Evolutionary conservation across 2,797 vertebrate species (phyloP).

Genomic region (Melanotaenia pygmaea): DNA sequence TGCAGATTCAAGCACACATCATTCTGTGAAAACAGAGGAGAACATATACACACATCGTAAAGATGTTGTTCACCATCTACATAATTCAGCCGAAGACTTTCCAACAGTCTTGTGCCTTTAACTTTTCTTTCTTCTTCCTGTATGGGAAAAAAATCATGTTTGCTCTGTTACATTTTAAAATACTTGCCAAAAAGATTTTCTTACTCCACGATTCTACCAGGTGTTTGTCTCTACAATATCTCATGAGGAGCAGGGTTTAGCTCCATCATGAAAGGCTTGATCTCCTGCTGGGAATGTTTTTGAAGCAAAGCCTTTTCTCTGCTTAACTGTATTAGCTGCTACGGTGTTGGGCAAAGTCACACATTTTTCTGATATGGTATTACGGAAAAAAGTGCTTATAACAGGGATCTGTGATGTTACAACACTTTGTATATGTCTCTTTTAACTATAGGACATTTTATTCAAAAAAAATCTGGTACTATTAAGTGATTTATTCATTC

Average conservation of each 20-base stretch:
- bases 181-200: not conserved
- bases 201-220: not conserved
- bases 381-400: too few relatives aligned
- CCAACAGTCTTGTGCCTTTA: not conserved
- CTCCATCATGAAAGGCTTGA: not conserved
- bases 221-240: not conserved
- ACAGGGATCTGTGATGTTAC: too few relatives aligned
- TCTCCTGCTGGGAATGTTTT: not conserved
- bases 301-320: not conserved
- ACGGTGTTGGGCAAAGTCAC: too few relatives aligned
- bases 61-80: not conserved
- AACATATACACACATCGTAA: not conserved
- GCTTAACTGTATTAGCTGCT: not conserved
- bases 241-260: not conserved
- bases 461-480: too few relatives aligned
- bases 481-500: too few relatives aligned
- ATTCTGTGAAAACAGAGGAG: too few relatives aligned
- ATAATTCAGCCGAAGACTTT: not conserved
- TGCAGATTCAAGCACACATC: too few relatives aligned
- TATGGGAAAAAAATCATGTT: not conserved
- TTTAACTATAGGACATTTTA: too few relatives aligned
- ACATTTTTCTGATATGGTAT: too few relatives aligned
- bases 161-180: not conserved
- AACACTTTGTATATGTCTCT: too few relatives aligned
- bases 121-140: not conserved